Evolutionary conservation across 2,113 vertebrate genomes (phyloP).

Genomic region (Vanacampus margaritifer): DNA sequence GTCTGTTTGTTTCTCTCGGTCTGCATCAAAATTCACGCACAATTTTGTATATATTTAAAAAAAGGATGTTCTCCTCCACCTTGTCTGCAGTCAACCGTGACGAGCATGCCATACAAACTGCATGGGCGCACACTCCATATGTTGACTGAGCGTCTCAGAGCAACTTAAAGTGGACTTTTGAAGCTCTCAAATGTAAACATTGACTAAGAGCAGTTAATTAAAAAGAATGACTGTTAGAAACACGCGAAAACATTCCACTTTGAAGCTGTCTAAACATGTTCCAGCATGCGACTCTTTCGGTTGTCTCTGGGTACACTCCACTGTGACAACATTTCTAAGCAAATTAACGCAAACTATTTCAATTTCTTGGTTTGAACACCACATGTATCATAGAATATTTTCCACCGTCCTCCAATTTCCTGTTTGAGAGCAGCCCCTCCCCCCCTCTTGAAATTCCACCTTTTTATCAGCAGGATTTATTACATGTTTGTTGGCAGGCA

Average conservation of each 20-base stretch:
- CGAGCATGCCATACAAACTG: constrained; percentile 1
- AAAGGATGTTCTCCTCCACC: constrained; percentile 27
- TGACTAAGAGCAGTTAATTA: neutral
- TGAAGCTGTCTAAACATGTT: neutral
- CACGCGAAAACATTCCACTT: neutral
- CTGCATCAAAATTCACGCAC: neutral
- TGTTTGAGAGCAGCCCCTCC: constrained; percentile 13
- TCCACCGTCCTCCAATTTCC: neutral
- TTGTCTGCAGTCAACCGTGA: constrained; percentile 22
- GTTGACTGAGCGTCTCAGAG: neutral
- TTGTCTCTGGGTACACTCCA: neutral
- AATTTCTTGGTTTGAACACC: neutral
- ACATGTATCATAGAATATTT: neutral
- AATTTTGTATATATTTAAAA: constrained; percentile 6
- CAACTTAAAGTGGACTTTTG: neutral
- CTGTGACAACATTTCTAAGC: neutral
- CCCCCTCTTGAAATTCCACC: constrained; percentile 32
- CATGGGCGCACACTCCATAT: neutral
- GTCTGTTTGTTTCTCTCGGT: neutral
- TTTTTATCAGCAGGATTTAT: constrained; percentile 59
- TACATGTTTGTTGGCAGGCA: constrained; percentile 39
- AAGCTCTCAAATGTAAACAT: neutral
- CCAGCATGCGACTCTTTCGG: neutral
- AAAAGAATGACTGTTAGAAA: neutral
- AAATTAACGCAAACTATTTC: neutral